These are phyloP conservation scores for Capreolus pygargus DNA, from an alignment of 2,113 vertebrate species.

Conservation along the genomic window DNA sequence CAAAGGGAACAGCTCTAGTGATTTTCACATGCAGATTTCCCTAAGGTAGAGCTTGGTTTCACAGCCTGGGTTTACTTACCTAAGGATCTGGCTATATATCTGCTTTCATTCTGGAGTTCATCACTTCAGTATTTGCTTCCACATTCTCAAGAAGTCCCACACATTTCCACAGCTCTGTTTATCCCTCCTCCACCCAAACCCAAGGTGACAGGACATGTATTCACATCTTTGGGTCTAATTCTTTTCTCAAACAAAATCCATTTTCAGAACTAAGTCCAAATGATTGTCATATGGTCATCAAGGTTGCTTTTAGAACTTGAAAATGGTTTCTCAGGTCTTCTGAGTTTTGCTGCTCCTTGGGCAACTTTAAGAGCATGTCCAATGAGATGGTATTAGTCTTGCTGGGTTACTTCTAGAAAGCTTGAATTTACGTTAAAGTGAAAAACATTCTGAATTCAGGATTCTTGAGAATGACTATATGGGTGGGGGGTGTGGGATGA, in stretches of 20 bases:
- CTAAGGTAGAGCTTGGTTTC: neutral
- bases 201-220: neutral
- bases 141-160: neutral
- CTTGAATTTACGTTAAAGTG: neutral
- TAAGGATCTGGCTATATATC: neutral
- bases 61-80: neutral
- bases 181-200: neutral
- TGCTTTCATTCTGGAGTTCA: neutral
- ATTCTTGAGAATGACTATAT: constrained; percentile 22
- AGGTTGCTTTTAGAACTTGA: neutral
- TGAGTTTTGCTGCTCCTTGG: neutral
- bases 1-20: neutral
- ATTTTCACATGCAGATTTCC: neutral
- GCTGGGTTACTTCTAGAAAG: neutral
- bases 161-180: neutral
- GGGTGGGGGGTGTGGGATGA: accelerated
- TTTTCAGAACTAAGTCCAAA: neutral
- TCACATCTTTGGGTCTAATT: neutral
- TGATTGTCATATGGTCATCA: neutral
- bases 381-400: neutral
- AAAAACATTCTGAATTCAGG: neutral
- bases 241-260: neutral
- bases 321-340: neutral
- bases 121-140: neutral
- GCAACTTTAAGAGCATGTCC: neutral